A percentile compares a stretch with the other conserved stretches of the same genome.
Evolutionary conservation across 2,888 invertebrate species (phyloP).

Genomic region (Cantharis rufa): DNA sequence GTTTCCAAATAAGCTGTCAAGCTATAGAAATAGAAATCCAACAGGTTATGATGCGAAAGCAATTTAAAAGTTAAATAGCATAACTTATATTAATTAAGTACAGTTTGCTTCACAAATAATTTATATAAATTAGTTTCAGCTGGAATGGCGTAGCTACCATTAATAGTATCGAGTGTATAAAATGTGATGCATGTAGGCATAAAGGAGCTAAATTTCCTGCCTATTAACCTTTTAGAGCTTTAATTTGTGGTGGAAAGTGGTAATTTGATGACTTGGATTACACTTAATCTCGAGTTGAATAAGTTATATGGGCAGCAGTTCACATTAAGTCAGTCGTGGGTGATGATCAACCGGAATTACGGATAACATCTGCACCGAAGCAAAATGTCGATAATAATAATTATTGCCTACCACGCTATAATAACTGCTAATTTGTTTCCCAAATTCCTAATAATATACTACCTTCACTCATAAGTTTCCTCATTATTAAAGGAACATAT

Average conservation of each 20-base stretch:
- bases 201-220: constrained; percentile 42
- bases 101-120: not conserved
- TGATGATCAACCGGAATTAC: constrained; percentile 25
- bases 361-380: constrained; percentile 16
- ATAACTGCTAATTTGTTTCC: not conserved
- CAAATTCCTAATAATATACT: not conserved
- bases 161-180: constrained; percentile 12
- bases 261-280: constrained; percentile 28
- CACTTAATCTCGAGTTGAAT: constrained; percentile 18
- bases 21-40: not conserved
- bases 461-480: not conserved
- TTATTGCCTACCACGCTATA: not conserved
- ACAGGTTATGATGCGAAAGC: not conserved
- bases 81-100: not conserved
- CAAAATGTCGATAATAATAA: constrained; percentile 6
- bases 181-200: constrained; percentile 15
- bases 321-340: constrained; percentile 25
- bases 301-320: constrained; percentile 16
- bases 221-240: constrained; percentile 37
- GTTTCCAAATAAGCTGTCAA: not conserved
- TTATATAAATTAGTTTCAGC: not conserved
- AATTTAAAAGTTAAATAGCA: not conserved
- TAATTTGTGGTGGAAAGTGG: constrained; percentile 27
- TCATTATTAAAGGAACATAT: not conserved
- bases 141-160: not conserved